Evolutionary conservation across 1,140 invertebrate genomes (phyloP).

Genomic region (Drosophila burlai): DNA sequence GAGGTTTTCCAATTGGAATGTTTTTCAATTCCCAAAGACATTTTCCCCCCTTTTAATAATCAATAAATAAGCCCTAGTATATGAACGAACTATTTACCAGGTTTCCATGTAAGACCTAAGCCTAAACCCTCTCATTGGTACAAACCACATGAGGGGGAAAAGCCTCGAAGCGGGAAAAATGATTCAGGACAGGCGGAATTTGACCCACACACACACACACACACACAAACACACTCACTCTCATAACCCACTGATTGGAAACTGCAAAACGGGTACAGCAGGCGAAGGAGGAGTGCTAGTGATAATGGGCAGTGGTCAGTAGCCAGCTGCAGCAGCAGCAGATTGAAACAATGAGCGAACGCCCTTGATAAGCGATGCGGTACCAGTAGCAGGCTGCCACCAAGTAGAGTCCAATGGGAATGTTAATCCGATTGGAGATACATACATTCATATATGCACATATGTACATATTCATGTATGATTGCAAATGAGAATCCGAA

Average conservation of each 20-base stretch:
- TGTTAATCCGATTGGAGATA: conserved; percentile 10
- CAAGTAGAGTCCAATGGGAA: conserved; percentile 21
- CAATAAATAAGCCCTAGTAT: not conserved
- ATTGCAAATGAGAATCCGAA: conserved; percentile 9
- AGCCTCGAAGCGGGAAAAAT: not conserved
- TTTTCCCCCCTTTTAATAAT: not conserved
- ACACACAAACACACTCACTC: not conserved
- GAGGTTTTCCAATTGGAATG: not conserved
- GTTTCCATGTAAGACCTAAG: not conserved
- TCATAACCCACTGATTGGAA: conserved; percentile 1
- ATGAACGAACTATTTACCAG: not conserved
- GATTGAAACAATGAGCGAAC: conserved; percentile 15
- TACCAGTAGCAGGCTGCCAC: conserved; percentile 42
- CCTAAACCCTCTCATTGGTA: not conserved
- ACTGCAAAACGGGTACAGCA: not conserved
- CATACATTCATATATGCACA: not conserved
- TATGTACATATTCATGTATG: not conserved
- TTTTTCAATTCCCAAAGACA: not conserved
- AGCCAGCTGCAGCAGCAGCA: conserved; percentile 6
- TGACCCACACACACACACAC: conserved; percentile 1
- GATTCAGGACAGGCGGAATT: not conserved
- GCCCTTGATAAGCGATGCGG: conserved; percentile 34
- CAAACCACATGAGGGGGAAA: not conserved
- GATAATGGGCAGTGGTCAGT: conserved; percentile 13
- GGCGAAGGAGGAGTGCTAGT: not conserved